Evolutionary conservation across 2,113 vertebrate genomes (phyloP), one percentile per base, ranked within the genome.

Genomic region (Toxostoma redivivum): DNA sequence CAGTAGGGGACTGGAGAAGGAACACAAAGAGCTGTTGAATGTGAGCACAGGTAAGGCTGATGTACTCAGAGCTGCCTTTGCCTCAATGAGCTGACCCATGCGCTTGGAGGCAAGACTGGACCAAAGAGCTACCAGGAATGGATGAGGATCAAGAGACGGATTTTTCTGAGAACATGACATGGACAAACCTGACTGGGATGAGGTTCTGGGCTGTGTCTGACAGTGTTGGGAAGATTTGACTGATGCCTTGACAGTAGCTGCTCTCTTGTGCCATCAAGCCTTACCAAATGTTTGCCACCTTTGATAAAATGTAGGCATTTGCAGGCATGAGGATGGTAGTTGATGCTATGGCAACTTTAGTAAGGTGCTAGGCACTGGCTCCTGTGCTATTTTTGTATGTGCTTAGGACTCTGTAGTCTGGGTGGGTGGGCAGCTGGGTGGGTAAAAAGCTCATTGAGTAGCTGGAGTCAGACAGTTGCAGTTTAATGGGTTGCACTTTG

Each of bases 81-180:
- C 44, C 33, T 78, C 47, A 24, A 0, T 48, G 42, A 70, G 30
- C 38, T 50, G 60, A 47, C 13, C 27, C 0, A 0, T 45, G 42
- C 1, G 3, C 56, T 54, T 54, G 28, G 54, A 88, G 21, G 33
- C 27, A 42, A 78, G 33, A 48, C 7, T 94, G 23, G n/a, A 53
- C 42, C 0, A 0, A 74, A 45, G 62, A 69, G 21, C 35, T 84
- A 31, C 23, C 33, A 42, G 61, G 31, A 79, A 5, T 15, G 24
- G 24, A 9, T 31, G 42, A 86, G 12, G 8, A 69, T 45, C 8
- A n/a, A 51, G 60, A 54, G 5, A 50, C 10, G 6, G 35, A 30
- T 56, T 88, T 12, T 81, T 50, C 22, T n/a, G 44, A 79, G 65
- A 67, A 62, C 27, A 3, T 82, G 25, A 71, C 23, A 23, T 42